Evolutionary conservation across 2,113 vertebrate genomes (phyloP), one percentile per base, ranked within the genome.

Genomic region (Neofelis nebulosa): DNA sequence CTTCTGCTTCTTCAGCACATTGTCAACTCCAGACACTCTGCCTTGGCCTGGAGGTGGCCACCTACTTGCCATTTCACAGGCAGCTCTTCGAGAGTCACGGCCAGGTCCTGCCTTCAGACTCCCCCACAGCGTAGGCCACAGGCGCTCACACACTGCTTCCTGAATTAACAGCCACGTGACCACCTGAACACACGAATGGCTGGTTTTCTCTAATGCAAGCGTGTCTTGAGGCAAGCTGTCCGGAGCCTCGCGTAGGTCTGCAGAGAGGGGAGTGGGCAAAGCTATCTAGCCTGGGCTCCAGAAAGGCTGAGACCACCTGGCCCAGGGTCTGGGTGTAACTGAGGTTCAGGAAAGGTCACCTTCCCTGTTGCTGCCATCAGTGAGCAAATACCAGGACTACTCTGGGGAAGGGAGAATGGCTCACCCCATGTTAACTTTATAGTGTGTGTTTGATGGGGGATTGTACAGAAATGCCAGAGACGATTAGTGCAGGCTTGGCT

Each of bases 281-380:
- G 27, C 61, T 85, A 13, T 45, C 16, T 45, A 36, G 41, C 76
- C 84, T 19, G 25, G 80, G 38, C 33, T 92, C 83, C 87, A 29
- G 88, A 29, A 96, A 84, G 68, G 33, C 71, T 2, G 0, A 68
- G 85, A 76, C 38, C 74, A 9, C 19, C 48, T 29, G 19, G 86
- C 84, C 71, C 52, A 0, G 27, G 23, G 41, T 94, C 89, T 33
- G 36, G 81, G 66, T 55, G 25, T 96, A 66, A 87, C 88, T 0
- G 0, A 50, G 95, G 81, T 93, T 91, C 63, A 11, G 48, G 21
- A 98, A 98, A 98, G 98, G 98, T 98, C 98, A 98, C 95, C 89
- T 97, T 94, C n/a, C 96, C 29, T 96, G 89, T 97, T 96, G 63
- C 95, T 97, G 97, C 96, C 25, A 96, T 63, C 90, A 41, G 92